Percentiles rank a stretch among this genome's conserved stretches.
Conservation (phyloP, 1,140 invertebrate genomes). For the Solenopsis fugax region DNA sequence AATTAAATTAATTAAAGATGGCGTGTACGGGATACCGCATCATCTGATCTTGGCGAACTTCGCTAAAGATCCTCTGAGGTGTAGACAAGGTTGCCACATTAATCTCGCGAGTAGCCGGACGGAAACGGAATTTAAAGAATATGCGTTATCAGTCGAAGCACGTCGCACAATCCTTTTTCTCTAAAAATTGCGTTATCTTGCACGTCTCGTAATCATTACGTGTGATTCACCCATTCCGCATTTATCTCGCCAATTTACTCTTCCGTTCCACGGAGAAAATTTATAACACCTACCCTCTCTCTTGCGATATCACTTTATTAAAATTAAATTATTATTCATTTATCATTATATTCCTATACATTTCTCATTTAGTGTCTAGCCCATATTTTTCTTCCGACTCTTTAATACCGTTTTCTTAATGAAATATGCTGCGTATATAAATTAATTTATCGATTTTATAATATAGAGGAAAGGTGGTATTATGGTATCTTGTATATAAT, state of each 20-base stretch:
- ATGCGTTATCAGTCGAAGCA: conserved; percentile 38
- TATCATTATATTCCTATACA: conserved; percentile 1
- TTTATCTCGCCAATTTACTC: conserved; percentile 56
- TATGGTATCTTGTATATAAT: too few relatives aligned
- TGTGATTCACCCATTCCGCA: conserved; percentile 21
- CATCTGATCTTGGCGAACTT: conserved; percentile 53
- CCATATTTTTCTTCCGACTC: not conserved
- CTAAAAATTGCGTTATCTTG: conserved; percentile 50
- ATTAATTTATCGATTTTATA: not conserved
- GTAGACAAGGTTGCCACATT: conserved; percentile 52
- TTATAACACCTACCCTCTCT: conserved; percentile 5
- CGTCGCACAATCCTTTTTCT: conserved; percentile 39
- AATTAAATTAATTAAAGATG: conserved; percentile 64
- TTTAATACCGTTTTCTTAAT: not conserved
- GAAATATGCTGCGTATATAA: not conserved
- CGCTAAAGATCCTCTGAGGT: conserved; percentile 54
- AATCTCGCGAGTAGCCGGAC: conserved; percentile 39
- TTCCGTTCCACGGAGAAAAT: conserved; percentile 15
- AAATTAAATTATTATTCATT: conserved; percentile 35
- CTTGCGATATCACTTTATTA: not conserved
- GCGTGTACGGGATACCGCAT: conserved; percentile 4
- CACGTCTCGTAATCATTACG: conserved; percentile 49
- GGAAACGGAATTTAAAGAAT: conserved; percentile 44
- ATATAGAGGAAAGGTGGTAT: not conserved
- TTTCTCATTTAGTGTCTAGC: not conserved